These are phyloP conservation scores for Melanerpes aurifrons DNA, from an alignment of 2,113 vertebrate genomes.

Conservation along the genomic window DNA sequence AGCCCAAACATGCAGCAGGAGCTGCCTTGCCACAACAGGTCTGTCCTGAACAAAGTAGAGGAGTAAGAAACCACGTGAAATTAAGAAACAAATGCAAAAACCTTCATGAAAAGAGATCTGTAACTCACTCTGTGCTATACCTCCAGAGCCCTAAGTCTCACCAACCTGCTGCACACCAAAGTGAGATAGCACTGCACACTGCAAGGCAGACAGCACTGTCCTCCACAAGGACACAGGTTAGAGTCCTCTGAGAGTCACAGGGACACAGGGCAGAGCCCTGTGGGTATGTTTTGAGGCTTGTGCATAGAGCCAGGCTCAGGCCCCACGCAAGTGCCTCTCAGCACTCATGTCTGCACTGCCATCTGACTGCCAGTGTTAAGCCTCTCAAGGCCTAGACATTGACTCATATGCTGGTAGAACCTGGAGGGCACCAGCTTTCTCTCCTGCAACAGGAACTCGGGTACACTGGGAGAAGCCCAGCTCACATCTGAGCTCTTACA, in stretches of 20 bases:
- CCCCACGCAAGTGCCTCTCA: neutral
- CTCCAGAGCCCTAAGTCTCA: accelerated
- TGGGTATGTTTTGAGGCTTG: no score
- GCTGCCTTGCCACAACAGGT: neutral
- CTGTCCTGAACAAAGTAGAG: neutral
- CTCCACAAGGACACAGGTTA: neutral
- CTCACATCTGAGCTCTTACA: neutral
- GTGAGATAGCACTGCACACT: neutral
- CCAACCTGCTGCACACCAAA: neutral
- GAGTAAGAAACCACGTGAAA: neutral
- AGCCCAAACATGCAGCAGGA: neutral
- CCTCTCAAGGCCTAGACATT: neutral
- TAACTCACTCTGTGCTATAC: neutral
- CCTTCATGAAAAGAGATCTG: neutral
- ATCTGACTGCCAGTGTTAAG: neutral
- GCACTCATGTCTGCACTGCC: no score
- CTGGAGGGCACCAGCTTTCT: neutral
- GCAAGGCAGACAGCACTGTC: neutral
- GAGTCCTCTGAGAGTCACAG: neutral
- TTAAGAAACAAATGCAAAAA: neutral
- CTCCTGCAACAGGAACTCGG: neutral
- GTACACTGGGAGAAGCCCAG: neutral
- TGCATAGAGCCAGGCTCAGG: neutral
- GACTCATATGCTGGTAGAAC: neutral
- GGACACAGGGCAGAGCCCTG: neutral